Base-by-base conservation (phyloP, 2,113 vertebrate species). In the Tetraodon nigroviridis region DNA sequence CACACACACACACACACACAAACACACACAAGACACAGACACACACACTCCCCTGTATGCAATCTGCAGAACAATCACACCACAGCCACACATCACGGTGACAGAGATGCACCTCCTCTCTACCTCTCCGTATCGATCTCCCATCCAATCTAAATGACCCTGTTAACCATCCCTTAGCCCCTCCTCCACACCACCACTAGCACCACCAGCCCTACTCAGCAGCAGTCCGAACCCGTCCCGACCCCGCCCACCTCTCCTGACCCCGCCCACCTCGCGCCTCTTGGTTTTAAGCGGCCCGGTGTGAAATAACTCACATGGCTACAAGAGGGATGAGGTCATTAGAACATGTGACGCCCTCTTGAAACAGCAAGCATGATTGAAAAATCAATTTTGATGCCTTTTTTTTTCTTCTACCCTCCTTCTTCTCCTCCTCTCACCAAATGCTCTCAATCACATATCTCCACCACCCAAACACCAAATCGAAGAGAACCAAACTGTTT, bases 101-200 rank as follows among this genome's bases (percentile, higher is more conserved):
- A 91, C 91, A 89, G 85, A 91, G 88, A 88, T 86, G 85, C 88
- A 88, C 90, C 86, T 76, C 82, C 74, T 83, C 88, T 91, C 87
- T 76, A 83, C 89, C 90, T 89, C 76, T 90, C 89, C 75, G 84
- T 91, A 92, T 93, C 81, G 89, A 93, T 92, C 90, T 90, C 87
- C 90, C 84, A 89, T 92, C 92, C 90, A 89, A 87, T 91, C 90
- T 90, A 91, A 93, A 90, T 87, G 91, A 91, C 89, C 61, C 1
- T 87, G 91, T 90, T 88, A 90, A 90, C 92, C 90, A 89, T 82
- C 81, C 83, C 84, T 81, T 79, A 71, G 75, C 76, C 83, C 78
- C 84, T 82, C 89, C 89, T 3, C 16, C 44, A 16, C 44, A 16
- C 44, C 44, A 16, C 44, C 14, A 16, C 1, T 89, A 18, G 18